Evolutionary conservation across 2,113 vertebrate species (phyloP).

Genomic region (Bujurquina vittata): DNA sequence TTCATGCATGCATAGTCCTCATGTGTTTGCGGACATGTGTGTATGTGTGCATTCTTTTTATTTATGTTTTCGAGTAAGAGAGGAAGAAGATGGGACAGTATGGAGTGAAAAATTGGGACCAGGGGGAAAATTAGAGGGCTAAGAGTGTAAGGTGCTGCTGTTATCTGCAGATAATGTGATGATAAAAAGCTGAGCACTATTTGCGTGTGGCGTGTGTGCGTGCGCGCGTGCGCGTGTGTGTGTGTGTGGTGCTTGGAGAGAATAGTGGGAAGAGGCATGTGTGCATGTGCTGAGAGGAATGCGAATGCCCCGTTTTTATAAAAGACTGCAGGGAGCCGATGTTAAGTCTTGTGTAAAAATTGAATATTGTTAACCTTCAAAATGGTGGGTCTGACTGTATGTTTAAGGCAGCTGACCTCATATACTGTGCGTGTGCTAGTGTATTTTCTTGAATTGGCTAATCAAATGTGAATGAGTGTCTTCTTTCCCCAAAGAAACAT

Average conservation of each 20-base stretch:
- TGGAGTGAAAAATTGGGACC: constrained; percentile 19
- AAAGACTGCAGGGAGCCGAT: constrained; percentile 38
- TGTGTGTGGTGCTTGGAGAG: constrained; percentile 3
- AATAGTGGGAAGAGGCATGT: constrained; percentile 5
- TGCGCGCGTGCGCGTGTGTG: constrained; percentile 17
- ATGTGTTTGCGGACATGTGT: background rate
- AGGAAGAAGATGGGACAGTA: background rate
- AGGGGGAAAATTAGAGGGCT: background rate
- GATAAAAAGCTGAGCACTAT: constrained; percentile 7
- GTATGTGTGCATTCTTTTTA: background rate
- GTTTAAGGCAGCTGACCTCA: constrained; percentile 30
- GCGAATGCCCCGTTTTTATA: constrained; percentile 46
- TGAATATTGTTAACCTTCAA: constrained; percentile 46
- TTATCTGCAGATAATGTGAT: constrained; percentile 13
- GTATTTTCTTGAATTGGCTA: background rate
- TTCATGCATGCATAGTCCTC: background rate
- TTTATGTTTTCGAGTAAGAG: background rate
- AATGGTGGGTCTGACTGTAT: background rate
- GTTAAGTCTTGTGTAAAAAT: constrained; percentile 47
- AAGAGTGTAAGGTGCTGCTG: constrained; percentile 23
- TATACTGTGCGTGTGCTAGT: background rate
- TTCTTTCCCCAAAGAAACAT: constrained; percentile 12
- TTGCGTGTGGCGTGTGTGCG: background rate
- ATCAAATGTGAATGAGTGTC: constrained; percentile 6
- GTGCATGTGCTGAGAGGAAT: constrained; percentile 25